Percentiles rank a stretch among this genome's conserved stretches.
These are phyloP conservation scores for Stegodyphus dumicola DNA, from an alignment of 1,140 invertebrate species.

Conservation along the genomic window DNA sequence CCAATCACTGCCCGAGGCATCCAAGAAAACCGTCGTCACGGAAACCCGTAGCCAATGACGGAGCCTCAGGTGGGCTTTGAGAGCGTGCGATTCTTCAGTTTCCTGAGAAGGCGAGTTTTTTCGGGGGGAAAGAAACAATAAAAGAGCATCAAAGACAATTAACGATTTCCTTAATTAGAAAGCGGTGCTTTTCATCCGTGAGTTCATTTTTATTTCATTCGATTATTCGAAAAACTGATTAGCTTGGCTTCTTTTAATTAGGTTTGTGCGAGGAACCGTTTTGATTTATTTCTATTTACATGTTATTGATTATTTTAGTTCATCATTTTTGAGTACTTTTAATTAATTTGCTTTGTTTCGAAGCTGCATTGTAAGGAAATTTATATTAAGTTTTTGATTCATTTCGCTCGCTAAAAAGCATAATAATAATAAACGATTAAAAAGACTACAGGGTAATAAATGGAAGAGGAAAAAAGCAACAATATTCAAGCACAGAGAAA, in stretches of 20 bases:
- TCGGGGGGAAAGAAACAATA: conserved; percentile 8
- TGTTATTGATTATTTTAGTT: too few species aligned
- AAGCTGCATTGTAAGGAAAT: too few species aligned
- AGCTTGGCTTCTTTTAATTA: neutral
- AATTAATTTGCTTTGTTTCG: too few species aligned
- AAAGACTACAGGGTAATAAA: too few species aligned
- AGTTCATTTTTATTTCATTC: conserved; percentile 13
- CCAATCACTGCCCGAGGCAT: conserved; percentile 17
- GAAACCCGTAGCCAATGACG: conserved; percentile 1
- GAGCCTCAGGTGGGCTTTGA: neutral
- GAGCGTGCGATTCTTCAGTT: conserved; percentile 31
- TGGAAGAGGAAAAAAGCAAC: too few species aligned
- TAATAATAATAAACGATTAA: too few species aligned
- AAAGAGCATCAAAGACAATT: conserved; percentile 37
- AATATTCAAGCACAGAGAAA: too few species aligned
- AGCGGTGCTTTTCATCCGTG: conserved; percentile 18
- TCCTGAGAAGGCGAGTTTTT: conserved; percentile 11
- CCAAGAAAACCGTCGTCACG: conserved; percentile 35
- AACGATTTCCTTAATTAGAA: conserved; percentile 42
- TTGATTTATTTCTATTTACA: too few species aligned
- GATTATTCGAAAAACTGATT: conserved; percentile 39
- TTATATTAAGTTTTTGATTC: too few species aligned
- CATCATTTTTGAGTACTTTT: too few species aligned
- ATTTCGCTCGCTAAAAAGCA: too few species aligned
- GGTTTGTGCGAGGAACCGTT: too few species aligned